Evolutionary conservation across 2,113 vertebrate genomes (phyloP).

Genomic region (Hepsetus odoe): DNA sequence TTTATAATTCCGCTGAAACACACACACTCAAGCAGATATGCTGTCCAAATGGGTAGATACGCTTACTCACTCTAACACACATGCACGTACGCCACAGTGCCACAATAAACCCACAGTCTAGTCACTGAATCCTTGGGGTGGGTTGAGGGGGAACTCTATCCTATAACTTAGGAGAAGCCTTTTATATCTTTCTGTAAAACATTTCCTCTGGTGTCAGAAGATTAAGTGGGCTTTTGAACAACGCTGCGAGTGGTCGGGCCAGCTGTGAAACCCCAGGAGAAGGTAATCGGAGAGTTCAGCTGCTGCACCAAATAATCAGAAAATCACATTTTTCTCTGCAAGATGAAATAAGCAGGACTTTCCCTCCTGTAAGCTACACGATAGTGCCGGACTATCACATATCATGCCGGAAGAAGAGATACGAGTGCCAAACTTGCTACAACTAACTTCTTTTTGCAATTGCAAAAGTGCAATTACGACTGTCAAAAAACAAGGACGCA

Average conservation of each 20-base stretch:
- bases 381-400: conserved; percentile 22
- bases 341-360: conserved; percentile 39
- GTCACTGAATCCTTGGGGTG: conserved; percentile 23
- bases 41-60: not conserved
- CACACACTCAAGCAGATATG: conserved; percentile 1
- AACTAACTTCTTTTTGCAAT: not conserved
- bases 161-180: conserved; percentile 13
- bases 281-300: conserved; percentile 54
- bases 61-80: conserved; percentile 6
- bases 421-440: conserved; percentile 41
- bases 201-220: conserved; percentile 55
- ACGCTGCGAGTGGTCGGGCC: conserved; percentile 51
- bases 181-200: conserved; percentile 35
- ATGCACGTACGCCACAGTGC: conserved; percentile 6
- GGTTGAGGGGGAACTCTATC: conserved; percentile 24
- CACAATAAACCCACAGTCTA: conserved; percentile 35
- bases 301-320: conserved; percentile 61
- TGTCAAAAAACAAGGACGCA: conserved; percentile 12
- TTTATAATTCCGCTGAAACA: conserved; percentile 25
- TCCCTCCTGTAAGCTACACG: conserved; percentile 8
- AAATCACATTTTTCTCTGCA: conserved; percentile 17
- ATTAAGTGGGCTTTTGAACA: conserved; percentile 61
- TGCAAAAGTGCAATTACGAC: conserved; percentile 11
- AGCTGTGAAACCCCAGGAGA: conserved; percentile 61
- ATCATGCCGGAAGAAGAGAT: conserved; percentile 39